Evolutionary conservation across 2,113 vertebrate species (phyloP).

Genomic region (Scolopax mira): DNA sequence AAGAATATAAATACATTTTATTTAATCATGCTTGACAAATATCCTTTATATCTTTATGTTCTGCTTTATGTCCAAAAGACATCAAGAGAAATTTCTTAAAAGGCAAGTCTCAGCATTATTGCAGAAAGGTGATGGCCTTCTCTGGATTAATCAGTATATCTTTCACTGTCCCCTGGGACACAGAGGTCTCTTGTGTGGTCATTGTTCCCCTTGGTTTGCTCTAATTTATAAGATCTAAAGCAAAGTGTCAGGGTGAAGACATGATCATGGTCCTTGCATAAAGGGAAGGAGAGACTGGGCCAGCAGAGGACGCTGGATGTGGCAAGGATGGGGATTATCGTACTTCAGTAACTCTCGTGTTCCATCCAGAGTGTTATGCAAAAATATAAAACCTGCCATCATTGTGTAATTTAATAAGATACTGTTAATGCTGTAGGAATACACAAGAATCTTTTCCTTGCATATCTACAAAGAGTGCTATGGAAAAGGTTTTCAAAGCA

Average conservation of each 20-base stretch:
- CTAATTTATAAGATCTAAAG: neutral
- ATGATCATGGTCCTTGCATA: fast-evolving
- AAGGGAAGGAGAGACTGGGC: neutral
- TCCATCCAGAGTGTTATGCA: neutral
- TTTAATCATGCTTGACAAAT: neutral
- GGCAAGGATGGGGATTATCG: neutral
- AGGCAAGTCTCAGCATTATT: neutral
- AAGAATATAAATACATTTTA: neutral
- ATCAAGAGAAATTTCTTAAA: neutral
- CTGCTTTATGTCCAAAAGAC: neutral
- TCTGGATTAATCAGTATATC: neutral
- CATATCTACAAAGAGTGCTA: neutral
- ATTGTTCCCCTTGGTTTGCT: neutral
- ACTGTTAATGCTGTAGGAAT: neutral
- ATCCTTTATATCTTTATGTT: neutral
- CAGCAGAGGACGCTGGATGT: neutral
- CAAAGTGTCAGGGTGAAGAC: neutral
- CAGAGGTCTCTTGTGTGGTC: neutral
- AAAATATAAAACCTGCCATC: neutral
- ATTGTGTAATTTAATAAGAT: neutral
- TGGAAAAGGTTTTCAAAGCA: neutral
- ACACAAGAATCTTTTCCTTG: neutral
- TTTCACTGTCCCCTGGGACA: neutral
- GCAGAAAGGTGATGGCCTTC: neutral
- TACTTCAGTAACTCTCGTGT: neutral